Base-by-base conservation (phyloP, 2,888 invertebrate species). In the Podabrus alpinus region DNA sequence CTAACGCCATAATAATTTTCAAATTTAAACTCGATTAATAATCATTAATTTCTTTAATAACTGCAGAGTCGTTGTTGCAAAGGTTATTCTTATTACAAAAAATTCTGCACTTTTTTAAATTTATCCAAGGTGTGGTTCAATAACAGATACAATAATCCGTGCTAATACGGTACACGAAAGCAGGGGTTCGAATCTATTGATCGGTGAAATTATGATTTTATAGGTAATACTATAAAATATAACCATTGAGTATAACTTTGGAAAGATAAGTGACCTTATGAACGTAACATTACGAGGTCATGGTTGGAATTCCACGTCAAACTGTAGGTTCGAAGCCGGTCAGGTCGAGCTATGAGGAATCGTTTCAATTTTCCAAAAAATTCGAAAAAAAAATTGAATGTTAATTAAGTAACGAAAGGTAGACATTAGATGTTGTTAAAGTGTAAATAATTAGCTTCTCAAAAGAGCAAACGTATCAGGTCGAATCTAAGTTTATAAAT, bases 401-500 rank as follows among this genome's bases (percentile, higher is more conserved):
- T n/a, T 45, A 45, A 45, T 45, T 45, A 45, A 45, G 45, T 45
- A 45, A 45, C 45, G 45, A 70, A 70, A 69, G 64, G 45, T 64
- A 45, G 70, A 64, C 21, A 64, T 70, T 70, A 69, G 29, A 64
- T 45, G 45, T 45, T 45, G 70, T 21, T 45, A 59, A 17, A 24
- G 70, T 61, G 24, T 73, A 29, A 72, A 60, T 19, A 72, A 72
- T 72, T 72, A 61, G 67, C 67, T 67, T 72, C 60, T 72, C 72
- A 68, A 61, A 72, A 72, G 68, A 61, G 67, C 67, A 71, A 72
- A 75, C 73, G 66, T 71, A 73, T 77, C 66, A 75, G 71, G 73
- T 70, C 67, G 64, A 29, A 71, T 75, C 69, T 72, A 69, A 71
- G 74, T 72, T 77, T 73, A 73, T 75, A 77, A 75, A 73, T 77